These are phyloP conservation scores for Agrypnus murinus DNA, from an alignment of 2,888 invertebrate species.

Conservation along the genomic window DNA sequence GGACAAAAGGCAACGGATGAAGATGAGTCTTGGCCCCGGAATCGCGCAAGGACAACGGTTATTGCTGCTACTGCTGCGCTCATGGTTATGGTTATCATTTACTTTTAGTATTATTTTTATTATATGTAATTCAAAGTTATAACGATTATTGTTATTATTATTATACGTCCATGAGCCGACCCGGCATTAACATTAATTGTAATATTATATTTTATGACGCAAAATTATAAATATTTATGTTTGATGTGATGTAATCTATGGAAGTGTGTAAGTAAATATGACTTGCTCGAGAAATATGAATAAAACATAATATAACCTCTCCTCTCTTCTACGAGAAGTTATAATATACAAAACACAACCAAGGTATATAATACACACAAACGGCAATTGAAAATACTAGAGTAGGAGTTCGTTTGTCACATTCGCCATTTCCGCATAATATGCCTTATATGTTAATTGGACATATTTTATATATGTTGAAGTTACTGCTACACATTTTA, in stretches of 20 bases:
- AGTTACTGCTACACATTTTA: constrained; percentile 24
- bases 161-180: constrained; percentile 60
- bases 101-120: constrained; percentile 69
- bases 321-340: not conserved
- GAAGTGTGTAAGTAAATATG: constrained; percentile 57
- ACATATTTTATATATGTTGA: constrained; percentile 35
- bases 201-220: constrained; percentile 59
- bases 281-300: constrained; percentile 48
- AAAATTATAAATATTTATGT: constrained; percentile 53
- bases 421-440: constrained; percentile 51
- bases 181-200: constrained; percentile 57
- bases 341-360: not conserved
- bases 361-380: constrained; percentile 4
- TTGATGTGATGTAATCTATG: constrained; percentile 58
- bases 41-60: constrained; percentile 63
- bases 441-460: constrained; percentile 48
- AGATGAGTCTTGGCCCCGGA: constrained; percentile 48
- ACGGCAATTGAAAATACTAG: constrained; percentile 52
- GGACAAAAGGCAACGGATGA: constrained; percentile 49
- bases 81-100: constrained; percentile 69
- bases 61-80: constrained; percentile 65
- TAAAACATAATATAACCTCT: constrained; percentile 43
- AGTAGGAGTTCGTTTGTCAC: constrained; percentile 51
- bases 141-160: constrained; percentile 68
- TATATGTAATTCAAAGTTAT: constrained; percentile 69